A percentile compares a stretch with the other conserved stretches of the same genome.
These are phyloP conservation scores for Paedocypris sp. DNA, from an alignment of 2,113 vertebrate genomes.

Conservation along the genomic window DNA sequence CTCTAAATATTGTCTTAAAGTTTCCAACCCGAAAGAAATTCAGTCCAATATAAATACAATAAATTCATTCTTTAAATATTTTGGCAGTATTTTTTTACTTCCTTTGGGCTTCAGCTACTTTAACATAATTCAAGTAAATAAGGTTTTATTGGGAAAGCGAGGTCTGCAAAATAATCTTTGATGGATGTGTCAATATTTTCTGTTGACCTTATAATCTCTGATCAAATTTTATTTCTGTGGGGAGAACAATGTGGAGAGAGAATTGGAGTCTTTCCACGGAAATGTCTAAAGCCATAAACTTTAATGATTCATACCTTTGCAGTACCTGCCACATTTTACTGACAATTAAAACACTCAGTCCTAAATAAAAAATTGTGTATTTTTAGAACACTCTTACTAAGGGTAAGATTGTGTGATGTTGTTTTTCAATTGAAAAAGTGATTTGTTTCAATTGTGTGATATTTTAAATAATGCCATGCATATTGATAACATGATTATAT, in stretches of 20 bases:
- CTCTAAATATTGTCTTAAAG: too few species aligned
- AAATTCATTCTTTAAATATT: neutral
- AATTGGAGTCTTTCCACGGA: neutral
- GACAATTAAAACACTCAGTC: too few species aligned
- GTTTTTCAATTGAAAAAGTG: too few species aligned
- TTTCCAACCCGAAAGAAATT: neutral
- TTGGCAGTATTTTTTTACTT: neutral
- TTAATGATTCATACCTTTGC: conserved; percentile 7
- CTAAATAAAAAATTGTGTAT: too few species aligned
- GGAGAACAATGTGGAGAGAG: neutral
- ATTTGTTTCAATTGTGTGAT: too few species aligned
- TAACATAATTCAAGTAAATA: neutral
- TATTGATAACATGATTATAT: too few species aligned
- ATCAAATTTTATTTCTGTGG: conserved; percentile 16
- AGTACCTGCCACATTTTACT: neutral
- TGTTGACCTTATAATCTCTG: conserved; percentile 29
- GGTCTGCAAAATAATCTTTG: conserved; percentile 6
- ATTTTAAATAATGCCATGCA: too few species aligned
- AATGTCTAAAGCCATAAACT: conserved; percentile 4
- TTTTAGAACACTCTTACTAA: too few species aligned
- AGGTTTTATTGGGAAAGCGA: neutral
- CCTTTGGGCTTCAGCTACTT: conserved; percentile 2
- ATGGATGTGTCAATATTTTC: conserved; percentile 30
- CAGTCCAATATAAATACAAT: neutral
- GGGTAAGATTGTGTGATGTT: too few species aligned